Evolutionary conservation across 1,140 invertebrate species (phyloP).

Genomic region (Halictus rubicundus): DNA sequence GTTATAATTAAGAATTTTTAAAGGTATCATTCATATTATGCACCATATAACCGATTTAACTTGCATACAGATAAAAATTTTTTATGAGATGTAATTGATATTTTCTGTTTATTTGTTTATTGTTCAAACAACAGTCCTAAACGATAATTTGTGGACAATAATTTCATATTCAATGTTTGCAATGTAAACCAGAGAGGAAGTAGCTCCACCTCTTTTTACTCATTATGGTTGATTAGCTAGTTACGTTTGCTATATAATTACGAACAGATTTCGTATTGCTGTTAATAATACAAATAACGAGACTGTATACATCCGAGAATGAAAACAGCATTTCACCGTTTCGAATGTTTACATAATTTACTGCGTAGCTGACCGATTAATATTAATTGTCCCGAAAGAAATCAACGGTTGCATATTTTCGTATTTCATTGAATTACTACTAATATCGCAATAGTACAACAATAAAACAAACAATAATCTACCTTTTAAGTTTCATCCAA

Average conservation of each 20-base stretch:
- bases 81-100: no score
- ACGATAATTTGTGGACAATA: neutral
- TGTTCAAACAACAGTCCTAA: no score
- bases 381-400: neutral
- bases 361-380: neutral
- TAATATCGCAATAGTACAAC: neutral
- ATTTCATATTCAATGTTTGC: neutral
- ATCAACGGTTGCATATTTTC: neutral
- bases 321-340: neutral
- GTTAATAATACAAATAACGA: neutral
- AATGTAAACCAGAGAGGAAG: no score
- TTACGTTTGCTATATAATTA: neutral
- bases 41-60: no score
- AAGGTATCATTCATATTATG: no score
- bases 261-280: neutral
- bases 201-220: neutral
- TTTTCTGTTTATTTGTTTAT: no score
- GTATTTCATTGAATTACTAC: neutral
- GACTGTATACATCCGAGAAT: neutral
- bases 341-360: neutral
- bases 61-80: no score
- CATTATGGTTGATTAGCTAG: neutral
- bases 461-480: no score
- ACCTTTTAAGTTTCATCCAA: no score
- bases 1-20: no score